phyloP scores from a whole-genome alignment of 2,113 vertebrate species.

The Lota lota region DNA sequence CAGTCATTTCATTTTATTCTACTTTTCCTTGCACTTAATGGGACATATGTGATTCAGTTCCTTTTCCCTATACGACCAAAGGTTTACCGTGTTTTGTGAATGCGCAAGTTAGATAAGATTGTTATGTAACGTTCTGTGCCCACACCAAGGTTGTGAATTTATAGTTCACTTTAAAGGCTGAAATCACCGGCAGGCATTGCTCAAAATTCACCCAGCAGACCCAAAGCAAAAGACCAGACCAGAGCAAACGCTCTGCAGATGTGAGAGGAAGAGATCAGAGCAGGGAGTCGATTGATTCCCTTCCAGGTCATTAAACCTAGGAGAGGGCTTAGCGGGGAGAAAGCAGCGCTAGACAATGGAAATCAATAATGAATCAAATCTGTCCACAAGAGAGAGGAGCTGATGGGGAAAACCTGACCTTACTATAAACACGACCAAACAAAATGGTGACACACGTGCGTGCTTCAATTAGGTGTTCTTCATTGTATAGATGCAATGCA shows the following conservation, averaged over 20 bases:
- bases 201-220: slow-evolving; percentile 15
- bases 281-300: slow-evolving; percentile 57
- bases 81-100: too few relatives aligned
- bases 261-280: slow-evolving; percentile 39
- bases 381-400: slow-evolving; percentile 29
- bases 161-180: too few relatives aligned
- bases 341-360: slow-evolving; percentile 52
- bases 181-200: slow-evolving; percentile 6
- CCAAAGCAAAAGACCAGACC: slow-evolving; percentile 22
- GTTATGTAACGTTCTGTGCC: too few relatives aligned
- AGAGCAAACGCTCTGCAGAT: slow-evolving; percentile 24
- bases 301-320: slow-evolving; percentile 68
- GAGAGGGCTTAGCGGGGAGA: slow-evolving; percentile 50
- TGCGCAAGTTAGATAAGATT: too few relatives aligned
- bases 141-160: too few relatives aligned
- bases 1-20: too few relatives aligned
- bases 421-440: slow-evolving; percentile 14
- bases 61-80: too few relatives aligned
- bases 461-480: not conserved
- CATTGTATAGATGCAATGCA: too few relatives aligned
- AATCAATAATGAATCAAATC: slow-evolving; percentile 62
- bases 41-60: too few relatives aligned
- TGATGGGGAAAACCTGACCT: slow-evolving; percentile 11
- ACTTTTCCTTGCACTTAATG: too few relatives aligned
- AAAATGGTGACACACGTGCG: slow-evolving; percentile 32